Evolutionary conservation across 2,888 invertebrate genomes (phyloP).

Genomic region (Machimus atricapillus): DNA sequence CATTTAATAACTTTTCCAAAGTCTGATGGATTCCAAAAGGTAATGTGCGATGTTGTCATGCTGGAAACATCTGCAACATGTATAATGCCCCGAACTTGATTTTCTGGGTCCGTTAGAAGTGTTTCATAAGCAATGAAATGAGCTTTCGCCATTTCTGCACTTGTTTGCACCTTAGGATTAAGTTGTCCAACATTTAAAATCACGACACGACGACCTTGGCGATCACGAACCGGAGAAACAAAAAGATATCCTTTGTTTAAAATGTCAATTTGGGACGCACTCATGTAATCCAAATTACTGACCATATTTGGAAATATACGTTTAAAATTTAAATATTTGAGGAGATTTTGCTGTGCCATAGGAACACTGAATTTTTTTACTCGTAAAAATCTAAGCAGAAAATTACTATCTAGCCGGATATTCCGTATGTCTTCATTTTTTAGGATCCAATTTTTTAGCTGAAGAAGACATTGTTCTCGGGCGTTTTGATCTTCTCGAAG

Average conservation of each 20-base stretch:
- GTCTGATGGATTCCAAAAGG: constrained; percentile 77
- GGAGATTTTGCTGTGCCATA: constrained; percentile 77
- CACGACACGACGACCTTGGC: constrained; percentile 75
- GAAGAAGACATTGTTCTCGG: constrained; percentile 69
- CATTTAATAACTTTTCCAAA: constrained; percentile 75
- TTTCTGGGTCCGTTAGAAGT: constrained; percentile 75
- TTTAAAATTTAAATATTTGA: constrained; percentile 79
- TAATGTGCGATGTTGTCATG: constrained; percentile 70
- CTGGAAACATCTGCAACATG: constrained; percentile 76
- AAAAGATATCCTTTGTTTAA: constrained; percentile 77
- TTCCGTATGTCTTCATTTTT: constrained; percentile 74
- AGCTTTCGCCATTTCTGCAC: constrained; percentile 74
- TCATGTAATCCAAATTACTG: constrained; percentile 70
- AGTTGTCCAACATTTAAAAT: constrained; percentile 70
- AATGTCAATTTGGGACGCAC: constrained; percentile 69
- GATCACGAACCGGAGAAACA: constrained; percentile 77
- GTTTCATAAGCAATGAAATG: constrained; percentile 78
- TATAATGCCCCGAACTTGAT: constrained; percentile 77
- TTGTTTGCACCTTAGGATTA: constrained; percentile 71
- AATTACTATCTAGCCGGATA: constrained; percentile 73
- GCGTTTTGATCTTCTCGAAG: constrained; percentile 73
- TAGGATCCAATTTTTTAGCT: constrained; percentile 74
- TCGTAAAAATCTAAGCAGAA: constrained; percentile 77
- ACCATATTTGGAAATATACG: constrained; percentile 73
- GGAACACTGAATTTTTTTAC: constrained; percentile 81